phyloP scores from a whole-genome alignment of 2,113 vertebrate genomes.

The Cnemophilus loriae region DNA sequence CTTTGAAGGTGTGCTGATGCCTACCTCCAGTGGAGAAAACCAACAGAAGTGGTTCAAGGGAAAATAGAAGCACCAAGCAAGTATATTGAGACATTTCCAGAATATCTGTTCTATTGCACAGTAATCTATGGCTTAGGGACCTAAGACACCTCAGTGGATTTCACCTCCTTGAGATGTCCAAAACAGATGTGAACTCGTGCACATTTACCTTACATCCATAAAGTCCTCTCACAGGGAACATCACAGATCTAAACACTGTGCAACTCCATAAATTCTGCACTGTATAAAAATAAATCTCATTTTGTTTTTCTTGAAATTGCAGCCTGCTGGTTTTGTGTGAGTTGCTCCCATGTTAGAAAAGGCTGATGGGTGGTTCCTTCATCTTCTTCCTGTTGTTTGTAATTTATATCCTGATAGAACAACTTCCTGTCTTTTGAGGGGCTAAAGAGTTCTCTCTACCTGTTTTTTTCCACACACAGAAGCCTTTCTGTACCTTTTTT shows the following conservation, averaged over 20 bases:
- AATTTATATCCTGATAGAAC: not conserved
- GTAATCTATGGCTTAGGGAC: not conserved
- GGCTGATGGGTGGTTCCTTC: not conserved
- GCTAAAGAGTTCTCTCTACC: not conserved
- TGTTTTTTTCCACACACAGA: not conserved
- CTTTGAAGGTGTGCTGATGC: not conserved
- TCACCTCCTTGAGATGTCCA: not conserved
- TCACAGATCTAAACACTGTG: not conserved
- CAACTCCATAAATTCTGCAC: not conserved
- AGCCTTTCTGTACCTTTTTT: constrained; percentile 26
- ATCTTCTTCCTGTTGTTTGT: not conserved
- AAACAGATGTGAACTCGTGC: not conserved
- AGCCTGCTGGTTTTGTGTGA: not conserved
- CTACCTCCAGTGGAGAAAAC: not conserved
- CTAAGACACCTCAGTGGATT: not conserved
- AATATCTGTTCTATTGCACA: not conserved
- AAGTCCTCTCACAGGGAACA: not conserved
- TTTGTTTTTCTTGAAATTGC: not conserved
- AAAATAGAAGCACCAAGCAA: not conserved
- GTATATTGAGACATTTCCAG: not conserved
- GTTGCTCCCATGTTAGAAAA: not conserved
- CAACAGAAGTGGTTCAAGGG: not conserved
- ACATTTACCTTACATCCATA: not conserved
- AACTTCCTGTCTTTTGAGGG: not conserved
- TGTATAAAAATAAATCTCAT: not conserved